Base-by-base conservation (phyloP, 2,113 vertebrate species). In the Paramisgurnus dabryanus region DNA sequence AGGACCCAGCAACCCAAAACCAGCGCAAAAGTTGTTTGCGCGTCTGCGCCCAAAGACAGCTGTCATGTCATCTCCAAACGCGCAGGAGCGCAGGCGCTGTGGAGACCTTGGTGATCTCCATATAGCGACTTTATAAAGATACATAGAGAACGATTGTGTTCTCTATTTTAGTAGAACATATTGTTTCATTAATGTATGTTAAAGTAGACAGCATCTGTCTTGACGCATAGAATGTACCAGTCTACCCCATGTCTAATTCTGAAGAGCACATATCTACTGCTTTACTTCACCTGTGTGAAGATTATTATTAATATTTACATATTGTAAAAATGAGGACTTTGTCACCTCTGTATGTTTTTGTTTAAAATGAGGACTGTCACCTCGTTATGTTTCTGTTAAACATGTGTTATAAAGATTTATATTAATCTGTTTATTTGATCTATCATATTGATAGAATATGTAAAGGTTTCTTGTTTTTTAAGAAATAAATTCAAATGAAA, bases 71-170 rank as follows among this genome's bases (percentile, higher is more conserved):
- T 13, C 5, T 22, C 49, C 2, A 43, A 71, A 65, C 27, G 13
- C 78, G 34, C n/a, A 22, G 55, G 40, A 47, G 43, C 55, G 13
- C 67, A 60, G 7, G 2, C 12, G 68, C 83, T 90, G 68, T 89
- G 91, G 92, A 86, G 90, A 69, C 91, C 92, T 10, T 91, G 93
- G 90, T 91, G 90, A 86, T 40, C 76, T 22, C 5, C 15, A 53
- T 17, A 40, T 8, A 75, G 57, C 5, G 2, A 13, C 2, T 9
- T 10, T 0, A 8, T 50, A 47, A 53, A 53, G 13, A 70, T 34
- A 10, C 6, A 12, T 57, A 57, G 69, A 58, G 69, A 72, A 58
- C 6, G 53, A 43, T 8, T 7, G 22, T 74, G n/a, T 66, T 67
- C 67, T 69, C 41, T 15, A 78, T 45, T 40, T 7, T 5, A 50